These are phyloP conservation scores for Tyrannus savana DNA, from an alignment of 2,113 vertebrate genomes.

Conservation along the genomic window DNA sequence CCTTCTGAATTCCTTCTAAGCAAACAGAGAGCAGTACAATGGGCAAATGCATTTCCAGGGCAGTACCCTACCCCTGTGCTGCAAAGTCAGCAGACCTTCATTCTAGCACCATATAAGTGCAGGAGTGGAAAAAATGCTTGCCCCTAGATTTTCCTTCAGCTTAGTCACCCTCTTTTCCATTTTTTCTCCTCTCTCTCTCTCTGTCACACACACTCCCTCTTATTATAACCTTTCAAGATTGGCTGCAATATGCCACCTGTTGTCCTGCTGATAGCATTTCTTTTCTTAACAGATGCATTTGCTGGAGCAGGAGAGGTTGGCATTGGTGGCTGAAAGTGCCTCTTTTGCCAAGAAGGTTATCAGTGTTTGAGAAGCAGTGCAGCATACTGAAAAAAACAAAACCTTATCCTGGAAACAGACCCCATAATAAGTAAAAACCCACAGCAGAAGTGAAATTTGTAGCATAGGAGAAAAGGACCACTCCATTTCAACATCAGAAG, in stretches of 20 bases:
- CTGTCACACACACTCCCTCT: neutral
- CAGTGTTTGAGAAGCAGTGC: neutral
- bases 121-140: neutral
- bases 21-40: constrained; percentile 77
- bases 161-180: neutral
- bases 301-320: neutral
- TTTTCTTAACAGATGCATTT: constrained; percentile 37
- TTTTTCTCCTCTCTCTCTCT: neutral
- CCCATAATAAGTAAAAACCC: neutral
- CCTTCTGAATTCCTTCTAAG: constrained; percentile 79
- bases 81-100: neutral
- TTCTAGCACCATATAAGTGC: neutral
- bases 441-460: neutral
- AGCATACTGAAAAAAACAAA: neutral
- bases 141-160: neutral
- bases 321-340: neutral
- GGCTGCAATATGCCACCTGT: constrained; percentile 46
- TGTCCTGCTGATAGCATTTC: constrained; percentile 23
- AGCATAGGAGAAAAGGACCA: neutral
- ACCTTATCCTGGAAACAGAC: neutral
- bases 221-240: constrained; percentile 21
- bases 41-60: constrained; percentile 43
- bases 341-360: neutral
- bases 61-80: neutral
- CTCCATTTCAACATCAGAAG: neutral